These are phyloP conservation scores for Lophura nycthemera DNA, from an alignment of 2,113 vertebrate species.

Conservation along the genomic window DNA sequence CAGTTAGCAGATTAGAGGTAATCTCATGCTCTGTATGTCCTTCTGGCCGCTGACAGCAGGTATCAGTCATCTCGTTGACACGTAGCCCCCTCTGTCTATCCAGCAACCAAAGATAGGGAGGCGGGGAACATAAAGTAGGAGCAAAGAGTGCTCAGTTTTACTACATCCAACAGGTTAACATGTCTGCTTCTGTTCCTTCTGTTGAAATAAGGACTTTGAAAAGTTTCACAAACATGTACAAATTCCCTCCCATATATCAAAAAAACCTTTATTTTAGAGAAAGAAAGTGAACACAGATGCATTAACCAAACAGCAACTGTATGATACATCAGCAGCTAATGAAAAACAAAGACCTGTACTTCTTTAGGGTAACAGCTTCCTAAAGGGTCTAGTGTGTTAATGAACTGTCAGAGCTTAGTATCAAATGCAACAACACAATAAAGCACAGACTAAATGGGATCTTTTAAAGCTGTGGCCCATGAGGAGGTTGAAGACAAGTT, in stretches of 20 bases:
- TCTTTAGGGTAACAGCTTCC: not conserved
- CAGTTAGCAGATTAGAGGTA: not conserved
- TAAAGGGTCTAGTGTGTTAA: not conserved
- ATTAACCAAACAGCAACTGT: not conserved
- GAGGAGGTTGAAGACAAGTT: not conserved
- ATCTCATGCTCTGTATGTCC: too few relatives aligned
- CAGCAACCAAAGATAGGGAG: accelerated
- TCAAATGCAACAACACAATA: not conserved
- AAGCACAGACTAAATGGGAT: not conserved
- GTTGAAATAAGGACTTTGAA: not conserved
- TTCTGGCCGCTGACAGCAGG: not conserved
- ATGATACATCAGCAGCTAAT: not conserved
- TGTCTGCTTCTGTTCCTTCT: not conserved
- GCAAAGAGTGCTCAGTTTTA: not conserved
- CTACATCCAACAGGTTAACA: not conserved
- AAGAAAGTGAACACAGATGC: not conserved
- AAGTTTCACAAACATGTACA: not conserved
- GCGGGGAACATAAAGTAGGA: not conserved
- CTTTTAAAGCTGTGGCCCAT: not conserved
- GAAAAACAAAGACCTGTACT: not conserved
- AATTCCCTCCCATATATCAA: not conserved
- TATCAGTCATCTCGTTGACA: not conserved
- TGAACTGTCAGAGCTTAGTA: not conserved
- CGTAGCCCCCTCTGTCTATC: accelerated
- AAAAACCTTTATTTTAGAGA: slow-evolving; percentile 34